phyloP scores from a whole-genome alignment of 2,888 invertebrate genomes.

The Poecilus cupreus region DNA sequence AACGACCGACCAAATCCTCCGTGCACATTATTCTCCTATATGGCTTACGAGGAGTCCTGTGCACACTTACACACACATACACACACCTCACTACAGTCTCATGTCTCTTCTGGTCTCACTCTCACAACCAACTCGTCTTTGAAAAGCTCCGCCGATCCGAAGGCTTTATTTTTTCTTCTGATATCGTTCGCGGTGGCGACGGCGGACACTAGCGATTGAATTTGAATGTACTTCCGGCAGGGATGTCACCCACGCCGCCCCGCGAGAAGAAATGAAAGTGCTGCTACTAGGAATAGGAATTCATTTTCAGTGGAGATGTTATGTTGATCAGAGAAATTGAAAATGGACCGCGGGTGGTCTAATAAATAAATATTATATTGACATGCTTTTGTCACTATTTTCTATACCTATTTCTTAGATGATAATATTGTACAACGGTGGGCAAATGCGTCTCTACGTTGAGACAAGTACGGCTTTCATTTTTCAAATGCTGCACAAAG shows the following conservation, averaged over 20 bases:
- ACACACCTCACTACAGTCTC: conserved; percentile 64
- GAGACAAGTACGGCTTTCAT: too few relatives aligned
- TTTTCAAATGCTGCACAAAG: too few relatives aligned
- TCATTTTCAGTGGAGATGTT: too few relatives aligned
- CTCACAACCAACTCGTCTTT: conserved; percentile 29
- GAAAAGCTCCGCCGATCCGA: conserved; percentile 12
- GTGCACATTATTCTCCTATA: conserved; percentile 67
- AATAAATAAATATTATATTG: too few relatives aligned
- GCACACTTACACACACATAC: neutral
- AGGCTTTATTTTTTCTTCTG: conserved; percentile 55
- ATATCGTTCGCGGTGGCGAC: neutral
- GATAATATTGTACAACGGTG: too few relatives aligned
- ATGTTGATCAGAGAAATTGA: too few relatives aligned
- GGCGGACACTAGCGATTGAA: conserved; percentile 52
- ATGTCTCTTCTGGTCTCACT: conserved; percentile 31
- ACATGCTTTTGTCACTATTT: too few relatives aligned
- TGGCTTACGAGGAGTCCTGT: conserved; percentile 64
- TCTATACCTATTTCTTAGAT: too few relatives aligned
- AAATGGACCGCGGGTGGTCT: too few relatives aligned
- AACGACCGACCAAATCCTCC: conserved; percentile 57
- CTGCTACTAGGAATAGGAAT: neutral
- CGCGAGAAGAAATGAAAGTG: neutral
- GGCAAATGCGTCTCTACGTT: too few relatives aligned
- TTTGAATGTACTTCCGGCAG: conserved; percentile 55
- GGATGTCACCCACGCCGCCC: neutral